Evolutionary conservation across 1,140 invertebrate genomes (phyloP).

Genomic region (Neotoxoptera formosana): DNA sequence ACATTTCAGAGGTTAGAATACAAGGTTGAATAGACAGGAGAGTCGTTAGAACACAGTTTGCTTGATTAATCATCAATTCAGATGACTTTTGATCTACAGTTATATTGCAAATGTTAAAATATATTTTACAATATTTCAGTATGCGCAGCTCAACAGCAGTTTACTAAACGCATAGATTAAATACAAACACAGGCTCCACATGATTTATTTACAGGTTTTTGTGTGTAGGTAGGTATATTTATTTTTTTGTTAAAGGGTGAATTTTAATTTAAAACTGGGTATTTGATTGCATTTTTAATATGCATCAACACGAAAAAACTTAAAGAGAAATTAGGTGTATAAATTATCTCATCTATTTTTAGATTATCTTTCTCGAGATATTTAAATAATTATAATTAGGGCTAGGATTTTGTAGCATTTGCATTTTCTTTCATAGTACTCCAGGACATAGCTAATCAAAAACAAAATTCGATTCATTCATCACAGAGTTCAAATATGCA

Average conservation of each 20-base stretch:
- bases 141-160: neutral
- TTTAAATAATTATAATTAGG: neutral
- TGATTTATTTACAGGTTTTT: neutral
- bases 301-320: neutral
- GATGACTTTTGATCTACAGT: too few relatives aligned
- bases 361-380: neutral
- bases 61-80: too few relatives aligned
- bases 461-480: too few relatives aligned
- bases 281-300: neutral
- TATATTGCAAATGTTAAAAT: too few relatives aligned
- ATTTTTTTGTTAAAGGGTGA: neutral
- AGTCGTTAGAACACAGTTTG: too few relatives aligned
- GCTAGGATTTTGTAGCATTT: too few relatives aligned
- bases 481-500: too few relatives aligned
- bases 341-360: neutral
- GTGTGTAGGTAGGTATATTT: too few relatives aligned
- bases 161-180: neutral
- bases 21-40: too few relatives aligned
- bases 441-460: too few relatives aligned
- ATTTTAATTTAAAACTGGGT: neutral
- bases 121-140: too few relatives aligned
- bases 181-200: neutral
- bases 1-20: neutral
- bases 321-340: neutral
- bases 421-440: too few relatives aligned